Percentiles rank a stretch among this genome's conserved stretches.
These are phyloP conservation scores for Macrotus californicus DNA, from an alignment of 2,113 vertebrate species.

Conservation along the genomic window DNA sequence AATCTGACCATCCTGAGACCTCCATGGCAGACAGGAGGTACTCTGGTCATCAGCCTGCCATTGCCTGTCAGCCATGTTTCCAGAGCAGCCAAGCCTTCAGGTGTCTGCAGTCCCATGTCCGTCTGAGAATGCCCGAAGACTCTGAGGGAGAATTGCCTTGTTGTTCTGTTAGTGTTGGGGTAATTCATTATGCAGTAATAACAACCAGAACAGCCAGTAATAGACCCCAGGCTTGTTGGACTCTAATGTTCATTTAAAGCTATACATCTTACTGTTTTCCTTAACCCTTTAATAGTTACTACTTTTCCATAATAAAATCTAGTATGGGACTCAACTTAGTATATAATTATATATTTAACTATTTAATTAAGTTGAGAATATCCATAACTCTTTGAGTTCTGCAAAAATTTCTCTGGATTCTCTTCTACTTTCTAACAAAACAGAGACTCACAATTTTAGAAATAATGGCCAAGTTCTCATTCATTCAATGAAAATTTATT, in stretches of 20 bases:
- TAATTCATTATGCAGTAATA: not conserved
- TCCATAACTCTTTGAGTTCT: not conserved
- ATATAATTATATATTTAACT: not conserved
- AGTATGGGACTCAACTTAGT: not conserved
- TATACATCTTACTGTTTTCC: not conserved
- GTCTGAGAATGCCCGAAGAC: not conserved
- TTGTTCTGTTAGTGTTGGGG: not conserved
- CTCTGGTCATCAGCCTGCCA: not conserved
- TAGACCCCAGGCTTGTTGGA: not conserved
- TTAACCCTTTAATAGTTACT: not conserved
- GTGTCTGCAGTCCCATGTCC: not conserved
- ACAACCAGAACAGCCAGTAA: not conserved
- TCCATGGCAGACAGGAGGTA: not conserved
- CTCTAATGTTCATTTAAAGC: not conserved
- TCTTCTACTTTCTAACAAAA: not conserved
- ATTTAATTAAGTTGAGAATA: not conserved
- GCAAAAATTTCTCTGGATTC: not conserved
- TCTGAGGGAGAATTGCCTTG: not conserved
- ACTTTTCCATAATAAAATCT: constrained; percentile 4
- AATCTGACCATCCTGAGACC: not conserved
- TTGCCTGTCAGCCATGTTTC: not conserved
- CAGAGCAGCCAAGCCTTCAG: not conserved
- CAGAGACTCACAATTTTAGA: not conserved
- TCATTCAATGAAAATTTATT: not conserved
- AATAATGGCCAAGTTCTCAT: not conserved